Evolutionary conservation across 2,797 vertebrate species (phyloP), one percentile per base, ranked within the genome.

Genomic region (Channallabes apus): DNA sequence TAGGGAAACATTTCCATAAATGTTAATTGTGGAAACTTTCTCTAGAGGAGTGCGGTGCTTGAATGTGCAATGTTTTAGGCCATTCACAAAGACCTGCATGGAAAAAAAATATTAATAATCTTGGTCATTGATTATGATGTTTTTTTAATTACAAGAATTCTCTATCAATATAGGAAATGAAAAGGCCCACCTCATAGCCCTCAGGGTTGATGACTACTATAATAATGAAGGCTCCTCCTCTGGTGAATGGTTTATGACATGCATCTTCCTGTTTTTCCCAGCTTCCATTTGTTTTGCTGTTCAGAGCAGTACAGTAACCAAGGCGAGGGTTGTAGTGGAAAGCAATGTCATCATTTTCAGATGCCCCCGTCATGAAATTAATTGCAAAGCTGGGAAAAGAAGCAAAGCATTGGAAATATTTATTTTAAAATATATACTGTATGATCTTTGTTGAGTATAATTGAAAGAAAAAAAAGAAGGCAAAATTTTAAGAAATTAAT

Each of bases 61-160:
- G 27, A 59, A 77, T 0, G 12, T 56, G 78, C 71, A 76, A 6
- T 69, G 68, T 6, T 71, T 71, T 24, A 59, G 5, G 3, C 81
- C 84, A 29, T 87, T 87, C 35, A 80, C 68, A 0, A 68, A 73
- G 15, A 87, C 59, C 86, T 87, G 27, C n/a, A 29, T 46, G 41
- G 8, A 41, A 41, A 46, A 41, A 8, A 46, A 46, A 46, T 8
- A 9, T 7, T 41, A 41, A 41, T 5, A 38, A 6, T 41, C 41
- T 41, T 41, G 41, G 7, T 41, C 7, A 41, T 41, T 41, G 6
- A 41, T 41, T 41, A 41, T 41, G 41, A 46, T 46, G 9, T 9
- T 46, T 8, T 2, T 46, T 46, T 46, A 46, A 46, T 46, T 46
- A 46, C 6, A 46, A 46, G 41, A 46, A 46, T 46, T 46, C 41